These are phyloP conservation scores for Andrena fulva DNA, from an alignment of 2,888 invertebrate species.

Conservation along the genomic window DNA sequence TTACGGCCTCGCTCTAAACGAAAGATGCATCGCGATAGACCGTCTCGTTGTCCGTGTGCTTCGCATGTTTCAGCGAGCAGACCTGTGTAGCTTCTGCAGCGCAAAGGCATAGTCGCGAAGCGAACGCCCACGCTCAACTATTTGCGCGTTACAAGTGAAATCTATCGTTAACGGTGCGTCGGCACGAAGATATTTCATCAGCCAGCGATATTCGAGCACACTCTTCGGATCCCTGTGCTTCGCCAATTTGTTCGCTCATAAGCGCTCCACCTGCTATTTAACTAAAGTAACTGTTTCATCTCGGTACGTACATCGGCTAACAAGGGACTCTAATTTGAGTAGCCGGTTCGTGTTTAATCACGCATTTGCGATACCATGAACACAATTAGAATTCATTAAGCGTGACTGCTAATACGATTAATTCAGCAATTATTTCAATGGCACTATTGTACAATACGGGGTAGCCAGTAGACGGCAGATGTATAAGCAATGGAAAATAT, in stretches of 20 bases:
- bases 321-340: constrained; percentile 6
- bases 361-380: constrained; percentile 19
- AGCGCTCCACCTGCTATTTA: neutral
- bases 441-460: no score
- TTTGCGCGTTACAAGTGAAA: neutral
- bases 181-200: constrained; percentile 6
- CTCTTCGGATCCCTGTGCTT: neutral
- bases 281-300: constrained; percentile 17
- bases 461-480: no score
- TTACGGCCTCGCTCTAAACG: constrained; percentile 44
- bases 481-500: no score
- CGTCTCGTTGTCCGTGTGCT: constrained; percentile 38
- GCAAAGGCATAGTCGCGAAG: neutral
- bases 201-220: constrained; percentile 8
- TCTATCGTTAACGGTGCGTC: neutral
- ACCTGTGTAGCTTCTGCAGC: neutral
- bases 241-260: neutral
- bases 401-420: constrained; percentile 4
- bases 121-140: neutral
- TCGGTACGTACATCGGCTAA: neutral
- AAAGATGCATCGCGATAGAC: constrained; percentile 56
- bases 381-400: constrained; percentile 1
- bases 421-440: no score
- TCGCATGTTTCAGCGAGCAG: neutral
- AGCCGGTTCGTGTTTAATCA: neutral